A percentile compares a stretch with the other conserved stretches of the same genome.
Evolutionary conservation across 1,140 invertebrate genomes (phyloP).

Genomic region (Nomia melanderi): DNA sequence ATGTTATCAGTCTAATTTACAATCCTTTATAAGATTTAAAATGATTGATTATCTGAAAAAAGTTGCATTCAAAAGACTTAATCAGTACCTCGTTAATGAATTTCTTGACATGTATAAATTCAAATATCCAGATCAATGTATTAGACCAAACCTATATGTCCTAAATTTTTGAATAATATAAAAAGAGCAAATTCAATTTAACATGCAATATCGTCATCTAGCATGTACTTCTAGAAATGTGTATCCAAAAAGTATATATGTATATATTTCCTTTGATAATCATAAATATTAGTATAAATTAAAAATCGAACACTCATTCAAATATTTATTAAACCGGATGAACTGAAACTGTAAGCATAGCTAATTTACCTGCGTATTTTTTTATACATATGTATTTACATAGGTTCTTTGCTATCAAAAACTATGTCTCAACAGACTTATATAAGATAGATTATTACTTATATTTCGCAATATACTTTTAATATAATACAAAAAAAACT

Average conservation of each 20-base stretch:
- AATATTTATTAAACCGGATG: constrained; percentile 24
- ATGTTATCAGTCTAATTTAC: constrained; percentile 10
- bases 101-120: background rate
- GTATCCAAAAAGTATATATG: constrained; percentile 21
- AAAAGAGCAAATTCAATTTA: constrained; percentile 23
- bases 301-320: constrained; percentile 43
- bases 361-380: constrained; percentile 27
- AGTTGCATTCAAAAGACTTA: background rate
- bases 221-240: constrained; percentile 31
- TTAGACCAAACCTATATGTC: background rate
- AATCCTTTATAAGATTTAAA: background rate
- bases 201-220: constrained; percentile 35
- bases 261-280: constrained; percentile 10
- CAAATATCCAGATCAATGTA: background rate
- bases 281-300: constrained; percentile 38
- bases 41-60: background rate
- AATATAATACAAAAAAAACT: constrained; percentile 47
- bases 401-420: constrained; percentile 55
- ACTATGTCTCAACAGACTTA: constrained; percentile 50
- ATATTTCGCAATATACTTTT: constrained; percentile 27
- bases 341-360: constrained; percentile 20
- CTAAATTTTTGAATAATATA: constrained; percentile 7
- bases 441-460: constrained; percentile 36
- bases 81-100: constrained; percentile 1
- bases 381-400: constrained; percentile 62